These are phyloP conservation scores for Dromococcyx pavoninus DNA, from an alignment of 2,797 vertebrate species.

Conservation along the genomic window DNA sequence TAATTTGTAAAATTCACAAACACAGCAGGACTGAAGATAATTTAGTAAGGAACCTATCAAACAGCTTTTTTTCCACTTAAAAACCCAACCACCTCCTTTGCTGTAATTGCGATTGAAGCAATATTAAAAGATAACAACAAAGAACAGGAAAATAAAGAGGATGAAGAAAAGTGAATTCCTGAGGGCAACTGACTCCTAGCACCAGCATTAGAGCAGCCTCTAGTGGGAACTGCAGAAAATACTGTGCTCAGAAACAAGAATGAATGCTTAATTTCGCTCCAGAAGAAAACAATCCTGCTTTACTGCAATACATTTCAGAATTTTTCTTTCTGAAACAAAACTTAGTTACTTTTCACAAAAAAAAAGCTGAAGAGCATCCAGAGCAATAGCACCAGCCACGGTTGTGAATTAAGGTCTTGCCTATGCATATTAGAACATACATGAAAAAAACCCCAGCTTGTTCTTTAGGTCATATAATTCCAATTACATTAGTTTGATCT, in stretches of 20 bases:
- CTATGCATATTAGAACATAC: background rate
- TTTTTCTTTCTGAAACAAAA: background rate
- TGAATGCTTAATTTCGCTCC: background rate
- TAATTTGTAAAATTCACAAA: constrained; percentile 18
- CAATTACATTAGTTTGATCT: background rate
- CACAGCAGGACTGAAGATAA: background rate
- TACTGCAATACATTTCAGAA: background rate
- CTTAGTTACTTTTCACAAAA: background rate
- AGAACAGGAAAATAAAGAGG: constrained; percentile 1
- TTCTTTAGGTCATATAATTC: background rate
- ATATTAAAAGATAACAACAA: background rate
- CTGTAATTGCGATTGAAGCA: background rate
- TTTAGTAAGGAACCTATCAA: background rate
- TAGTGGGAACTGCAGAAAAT: constrained; percentile 64
- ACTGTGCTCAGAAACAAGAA: background rate
- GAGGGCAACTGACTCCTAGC: background rate
- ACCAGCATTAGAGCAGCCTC: constrained; percentile 68
- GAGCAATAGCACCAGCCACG: background rate
- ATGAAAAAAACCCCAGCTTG: background rate
- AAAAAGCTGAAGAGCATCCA: background rate
- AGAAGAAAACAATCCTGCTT: background rate
- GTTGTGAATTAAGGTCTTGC: background rate
- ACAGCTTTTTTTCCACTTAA: background rate
- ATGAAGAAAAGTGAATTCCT: background rate
- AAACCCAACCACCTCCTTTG: background rate